phyloP scores from a whole-genome alignment of 2,113 vertebrate genomes.

The Aix galericulata region DNA sequence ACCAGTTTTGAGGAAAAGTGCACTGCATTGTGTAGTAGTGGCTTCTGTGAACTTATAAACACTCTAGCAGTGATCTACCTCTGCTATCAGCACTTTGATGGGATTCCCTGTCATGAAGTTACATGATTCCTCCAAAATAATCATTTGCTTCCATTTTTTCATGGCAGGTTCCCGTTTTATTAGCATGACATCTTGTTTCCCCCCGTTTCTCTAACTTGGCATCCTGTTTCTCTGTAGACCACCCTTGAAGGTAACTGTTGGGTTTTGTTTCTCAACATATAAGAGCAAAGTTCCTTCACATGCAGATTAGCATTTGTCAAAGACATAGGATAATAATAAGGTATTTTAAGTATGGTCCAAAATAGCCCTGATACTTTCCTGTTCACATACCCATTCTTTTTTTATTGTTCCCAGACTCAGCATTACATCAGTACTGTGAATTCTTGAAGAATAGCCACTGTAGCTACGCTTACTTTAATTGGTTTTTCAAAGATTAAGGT shows the following conservation, averaged over 20 bases:
- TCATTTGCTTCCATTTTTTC: background rate
- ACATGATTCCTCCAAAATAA: background rate
- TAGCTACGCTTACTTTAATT: background rate
- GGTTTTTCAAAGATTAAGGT: background rate
- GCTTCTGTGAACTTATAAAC: background rate
- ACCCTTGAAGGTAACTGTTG: background rate
- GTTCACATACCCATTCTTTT: background rate
- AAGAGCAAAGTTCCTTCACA: background rate
- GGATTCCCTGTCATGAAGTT: background rate
- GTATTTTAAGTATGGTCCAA: background rate
- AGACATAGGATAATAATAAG: background rate
- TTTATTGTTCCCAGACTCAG: background rate
- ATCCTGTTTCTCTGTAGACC: background rate
- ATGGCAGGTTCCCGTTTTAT: background rate
- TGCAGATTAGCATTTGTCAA: background rate
- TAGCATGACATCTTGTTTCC: background rate
- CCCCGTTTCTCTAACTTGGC: background rate
- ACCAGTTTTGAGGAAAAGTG: background rate
- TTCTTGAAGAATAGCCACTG: background rate
- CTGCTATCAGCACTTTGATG: background rate
- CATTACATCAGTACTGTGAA: background rate
- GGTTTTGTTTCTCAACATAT: background rate
- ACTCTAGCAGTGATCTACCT: background rate
- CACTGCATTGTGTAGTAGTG: background rate
- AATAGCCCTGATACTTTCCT: background rate